These are phyloP conservation scores for Masticophis lateralis DNA, from an alignment of 2,797 vertebrate genomes.

Conservation along the genomic window DNA sequence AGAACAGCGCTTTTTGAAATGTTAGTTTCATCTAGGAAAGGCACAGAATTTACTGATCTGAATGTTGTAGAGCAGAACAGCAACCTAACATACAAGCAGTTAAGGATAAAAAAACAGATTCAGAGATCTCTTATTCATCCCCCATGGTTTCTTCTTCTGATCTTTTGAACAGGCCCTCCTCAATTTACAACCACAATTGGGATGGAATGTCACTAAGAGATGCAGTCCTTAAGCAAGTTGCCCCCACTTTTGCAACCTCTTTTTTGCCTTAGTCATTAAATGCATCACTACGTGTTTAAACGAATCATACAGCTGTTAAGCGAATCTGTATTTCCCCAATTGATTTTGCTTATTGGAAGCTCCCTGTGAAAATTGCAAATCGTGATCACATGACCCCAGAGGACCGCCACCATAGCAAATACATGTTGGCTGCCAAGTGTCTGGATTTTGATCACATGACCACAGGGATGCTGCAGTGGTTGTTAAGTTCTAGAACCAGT, in stretches of 20 bases:
- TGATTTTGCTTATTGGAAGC: neutral
- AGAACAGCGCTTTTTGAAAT: neutral
- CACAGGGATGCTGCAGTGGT: neutral
- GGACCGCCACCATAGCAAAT: neutral
- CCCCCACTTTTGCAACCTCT: neutral
- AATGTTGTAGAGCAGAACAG: neutral
- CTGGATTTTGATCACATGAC: neutral
- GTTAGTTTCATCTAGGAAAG: neutral
- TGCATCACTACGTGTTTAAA: neutral
- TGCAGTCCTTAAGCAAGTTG: neutral
- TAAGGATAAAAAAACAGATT: neutral
- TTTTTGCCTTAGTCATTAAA: neutral
- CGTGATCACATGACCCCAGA: neutral
- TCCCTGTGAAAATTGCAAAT: neutral
- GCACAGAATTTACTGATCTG: neutral
- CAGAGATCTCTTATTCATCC: neutral
- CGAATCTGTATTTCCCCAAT: neutral
- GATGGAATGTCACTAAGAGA: neutral
- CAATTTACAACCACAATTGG: neutral
- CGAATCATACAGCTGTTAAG: neutral
- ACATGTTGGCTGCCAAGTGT: neutral
- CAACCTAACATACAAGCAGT: neutral
- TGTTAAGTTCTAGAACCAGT: neutral
- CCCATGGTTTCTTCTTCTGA: neutral
- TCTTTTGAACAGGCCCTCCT: neutral